These are phyloP conservation scores for Beroe forskalii DNA, from an alignment of 37 sponge, comb jelly and placozoan genomes.

Conservation along the genomic window DNA sequence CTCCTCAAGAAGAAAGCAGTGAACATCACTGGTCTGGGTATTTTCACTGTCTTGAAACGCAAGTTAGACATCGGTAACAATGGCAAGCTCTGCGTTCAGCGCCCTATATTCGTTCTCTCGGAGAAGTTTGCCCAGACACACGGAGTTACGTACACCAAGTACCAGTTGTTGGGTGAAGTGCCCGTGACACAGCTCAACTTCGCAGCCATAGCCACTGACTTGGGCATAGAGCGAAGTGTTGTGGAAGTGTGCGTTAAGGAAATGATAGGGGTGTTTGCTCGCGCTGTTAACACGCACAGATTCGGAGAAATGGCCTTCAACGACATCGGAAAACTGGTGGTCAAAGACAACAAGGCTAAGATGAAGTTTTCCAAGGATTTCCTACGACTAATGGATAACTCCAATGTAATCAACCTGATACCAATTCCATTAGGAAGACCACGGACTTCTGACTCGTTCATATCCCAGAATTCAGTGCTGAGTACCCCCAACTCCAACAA, in stretches of 20 bases:
- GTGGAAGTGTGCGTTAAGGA: slow-evolving; percentile 81
- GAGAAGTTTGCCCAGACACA: slow-evolving; percentile 84
- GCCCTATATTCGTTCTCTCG: slow-evolving; percentile 83
- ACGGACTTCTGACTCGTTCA: slow-evolving; percentile 40
- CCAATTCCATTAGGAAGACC: slow-evolving; percentile 9
- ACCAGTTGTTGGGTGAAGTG: slow-evolving; percentile 72
- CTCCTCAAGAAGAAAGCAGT: slow-evolving; percentile 73
- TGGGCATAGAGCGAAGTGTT: slow-evolving; percentile 70
- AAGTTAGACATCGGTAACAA: slow-evolving; percentile 77
- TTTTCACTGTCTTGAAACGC: slow-evolving; percentile 77
- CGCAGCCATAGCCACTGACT: slow-evolving; percentile 73
- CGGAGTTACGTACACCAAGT: slow-evolving; percentile 53
- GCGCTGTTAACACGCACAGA: slow-evolving; percentile 57
- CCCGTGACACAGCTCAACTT: slow-evolving; percentile 81
- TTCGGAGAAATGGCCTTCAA: slow-evolving; percentile 73
- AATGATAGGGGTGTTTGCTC: slow-evolving; percentile 71
- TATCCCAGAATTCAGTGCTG: slow-evolving; percentile 10
- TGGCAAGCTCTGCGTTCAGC: slow-evolving; percentile 70
- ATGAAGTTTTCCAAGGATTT: slow-evolving; percentile 88
- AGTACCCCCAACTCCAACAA: not conserved
- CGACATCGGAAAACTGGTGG: slow-evolving; percentile 74
- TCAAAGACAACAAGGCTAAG: slow-evolving; percentile 73
- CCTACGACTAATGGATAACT: slow-evolving; percentile 35
- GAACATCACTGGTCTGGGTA: slow-evolving; percentile 74
- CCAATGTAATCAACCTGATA: not conserved